Conservation (phyloP, 2,113 vertebrate genomes). For the Scomber colias region DNA sequence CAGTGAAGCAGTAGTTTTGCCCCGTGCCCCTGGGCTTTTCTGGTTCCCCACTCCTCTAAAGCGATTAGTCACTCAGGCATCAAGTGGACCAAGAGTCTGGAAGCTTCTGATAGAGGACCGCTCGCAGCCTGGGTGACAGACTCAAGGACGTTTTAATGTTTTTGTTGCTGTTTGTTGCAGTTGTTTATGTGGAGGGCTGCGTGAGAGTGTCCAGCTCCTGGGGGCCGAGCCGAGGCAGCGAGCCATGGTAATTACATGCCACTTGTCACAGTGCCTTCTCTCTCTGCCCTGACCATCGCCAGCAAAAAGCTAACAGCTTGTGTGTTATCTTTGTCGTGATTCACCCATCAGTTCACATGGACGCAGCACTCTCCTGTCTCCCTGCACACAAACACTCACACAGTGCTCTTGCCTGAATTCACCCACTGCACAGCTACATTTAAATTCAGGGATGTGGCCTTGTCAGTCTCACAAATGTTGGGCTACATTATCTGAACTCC, state of each 20-base stretch:
- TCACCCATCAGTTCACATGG: slow-evolving; percentile 73
- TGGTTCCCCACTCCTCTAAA: slow-evolving; percentile 63
- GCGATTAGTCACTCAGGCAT: slow-evolving; percentile 74
- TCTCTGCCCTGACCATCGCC: slow-evolving; percentile 45
- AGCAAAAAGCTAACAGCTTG: slow-evolving; percentile 73
- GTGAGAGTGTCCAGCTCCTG: slow-evolving; percentile 60
- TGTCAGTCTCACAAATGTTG: slow-evolving; percentile 19
- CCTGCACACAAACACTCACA: slow-evolving; percentile 41
- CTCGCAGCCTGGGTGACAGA: slow-evolving; percentile 65
- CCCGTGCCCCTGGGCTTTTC: slow-evolving; percentile 55
- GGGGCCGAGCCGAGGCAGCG: slow-evolving; percentile 57
- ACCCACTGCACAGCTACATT: slow-evolving; percentile 32
- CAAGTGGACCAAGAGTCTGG: slow-evolving; percentile 72
- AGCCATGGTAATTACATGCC: slow-evolving; percentile 73
- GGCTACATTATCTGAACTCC: slow-evolving; percentile 33
- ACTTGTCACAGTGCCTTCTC: slow-evolving; percentile 64
- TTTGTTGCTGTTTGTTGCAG: slow-evolving; percentile 60
- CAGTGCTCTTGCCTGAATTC: slow-evolving; percentile 27
- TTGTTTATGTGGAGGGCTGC: slow-evolving; percentile 68
- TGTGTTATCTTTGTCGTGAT: slow-evolving; percentile 74
- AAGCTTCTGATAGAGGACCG: slow-evolving; percentile 72
- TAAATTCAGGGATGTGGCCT: slow-evolving; percentile 1
- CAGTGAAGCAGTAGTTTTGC: slow-evolving; percentile 50
- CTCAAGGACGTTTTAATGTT: slow-evolving; percentile 69
- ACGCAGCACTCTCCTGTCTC: slow-evolving; percentile 49